Conservation (phyloP, 2,888 invertebrate genomes). For the Dendrolimus pini region DNA sequence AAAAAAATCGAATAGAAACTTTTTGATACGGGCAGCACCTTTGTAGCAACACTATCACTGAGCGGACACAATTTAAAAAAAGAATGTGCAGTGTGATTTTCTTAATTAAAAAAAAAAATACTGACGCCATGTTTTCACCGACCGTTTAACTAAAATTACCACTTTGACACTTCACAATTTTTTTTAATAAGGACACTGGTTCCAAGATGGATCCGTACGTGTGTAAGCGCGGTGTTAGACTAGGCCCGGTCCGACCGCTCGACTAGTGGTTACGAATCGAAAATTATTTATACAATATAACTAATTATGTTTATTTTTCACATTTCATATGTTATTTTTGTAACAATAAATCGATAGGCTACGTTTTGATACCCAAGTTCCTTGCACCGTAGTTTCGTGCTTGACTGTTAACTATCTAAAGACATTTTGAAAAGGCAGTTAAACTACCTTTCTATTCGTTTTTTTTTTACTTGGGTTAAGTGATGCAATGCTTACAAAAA, state of each 20-base stretch:
- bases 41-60: slow-evolving; percentile 35
- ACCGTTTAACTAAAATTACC: slow-evolving; percentile 48
- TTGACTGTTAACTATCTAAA: too few species aligned
- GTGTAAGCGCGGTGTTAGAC: slow-evolving; percentile 45
- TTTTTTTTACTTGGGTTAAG: too few species aligned
- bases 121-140: slow-evolving; percentile 60
- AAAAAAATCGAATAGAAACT: slow-evolving; percentile 26
- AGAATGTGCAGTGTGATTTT: slow-evolving; percentile 7
- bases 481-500: too few species aligned
- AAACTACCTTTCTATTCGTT: too few species aligned
- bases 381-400: neutral
- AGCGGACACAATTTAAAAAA: slow-evolving; percentile 19
- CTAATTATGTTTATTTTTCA: slow-evolving; percentile 53
- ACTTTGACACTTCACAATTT: slow-evolving; percentile 58
- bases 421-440: too few species aligned
- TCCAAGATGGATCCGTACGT: slow-evolving; percentile 51
- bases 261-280: slow-evolving; percentile 12
- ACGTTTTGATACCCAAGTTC: slow-evolving; percentile 18
- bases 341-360: slow-evolving; percentile 28
- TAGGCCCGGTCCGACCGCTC: slow-evolving; percentile 25
- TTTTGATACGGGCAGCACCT: slow-evolving; percentile 32
- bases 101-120: slow-evolving; percentile 34
- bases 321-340: slow-evolving; percentile 41
- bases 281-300: slow-evolving; percentile 55
- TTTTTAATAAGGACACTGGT: slow-evolving; percentile 29